Base-by-base conservation (phyloP, 2,797 vertebrate species). In the Onychomys arenicola region DNA sequence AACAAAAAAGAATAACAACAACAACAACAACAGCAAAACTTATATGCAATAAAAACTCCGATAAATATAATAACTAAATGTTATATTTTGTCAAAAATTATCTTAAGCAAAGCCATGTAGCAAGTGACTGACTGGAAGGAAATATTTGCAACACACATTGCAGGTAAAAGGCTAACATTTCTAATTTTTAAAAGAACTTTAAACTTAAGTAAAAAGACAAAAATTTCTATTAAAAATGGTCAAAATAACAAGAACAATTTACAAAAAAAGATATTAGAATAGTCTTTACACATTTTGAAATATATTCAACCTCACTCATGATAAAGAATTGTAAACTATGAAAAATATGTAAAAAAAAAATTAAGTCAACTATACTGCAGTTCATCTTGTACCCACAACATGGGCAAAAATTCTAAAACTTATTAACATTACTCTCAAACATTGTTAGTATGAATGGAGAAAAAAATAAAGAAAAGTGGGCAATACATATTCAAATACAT, bases 201-300 rank as follows among this genome's bases (percentile, higher is more conserved):
- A 81, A 81, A 43, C 13, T 61, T 25, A 59, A 57, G 34, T 57
- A 69, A 69, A 85, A 80, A n/a, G 16, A 32, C 9, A 4, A 65
- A 52, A 73, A 43, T 10, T 25, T 46, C 8, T 78, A 3, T 6
- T 86, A 84, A 49, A 25, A 52, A 13, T 25, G 32, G 25, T 3
- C n/a, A n/a, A 89, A 89, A 89, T 65, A 32, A 57, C 63, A 89
- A 92, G 61, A 89, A 37, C 25, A 89, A n/a, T 59, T 92, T 80
- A 92, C 27, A 73, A 81, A 90, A 89, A 82, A 13, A n/a, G n/a
- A 40, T 34, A 80, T 17, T 32, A 49, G 67, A 81, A 37, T 59
- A 21, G 23, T 37, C 61, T 78, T 73, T 59, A 55, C 40, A 78
- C 29, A 67, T n/a, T 27, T 40, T 84, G 43, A 40, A 84, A 73